Percentiles rank a stretch among this genome's conserved stretches.
Evolutionary conservation across 2,888 invertebrate species (phyloP).

Genomic region (Gymnocheta viridis): DNA sequence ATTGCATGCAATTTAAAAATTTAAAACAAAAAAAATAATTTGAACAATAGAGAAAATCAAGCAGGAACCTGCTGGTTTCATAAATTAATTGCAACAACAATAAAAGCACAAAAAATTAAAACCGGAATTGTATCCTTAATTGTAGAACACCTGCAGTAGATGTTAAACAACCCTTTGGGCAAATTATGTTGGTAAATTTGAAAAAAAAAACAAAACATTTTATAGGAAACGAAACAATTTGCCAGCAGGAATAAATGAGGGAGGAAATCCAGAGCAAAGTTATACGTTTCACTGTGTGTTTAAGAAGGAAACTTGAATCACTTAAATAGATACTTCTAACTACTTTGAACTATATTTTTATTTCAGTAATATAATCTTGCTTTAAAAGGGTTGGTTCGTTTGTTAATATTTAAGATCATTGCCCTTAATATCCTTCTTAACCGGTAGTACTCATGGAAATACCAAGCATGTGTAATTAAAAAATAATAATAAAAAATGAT

Average conservation of each 20-base stretch:
- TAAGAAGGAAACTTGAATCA: slow-evolving; percentile 15
- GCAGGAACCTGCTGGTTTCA: slow-evolving; percentile 64
- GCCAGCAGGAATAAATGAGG: slow-evolving; percentile 49
- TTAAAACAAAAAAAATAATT: slow-evolving; percentile 4
- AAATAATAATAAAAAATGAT: background rate
- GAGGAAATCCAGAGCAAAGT: slow-evolving; percentile 33
- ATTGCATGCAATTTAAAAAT: slow-evolving; percentile 26
- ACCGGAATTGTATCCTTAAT: slow-evolving; percentile 66
- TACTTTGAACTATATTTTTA: background rate
- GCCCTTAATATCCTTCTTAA: background rate
- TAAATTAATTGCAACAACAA: slow-evolving; percentile 46
- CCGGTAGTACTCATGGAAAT: background rate
- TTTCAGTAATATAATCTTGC: slow-evolving; percentile 12
- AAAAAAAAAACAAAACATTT: slow-evolving; percentile 36
- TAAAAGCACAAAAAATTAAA: slow-evolving; percentile 12
- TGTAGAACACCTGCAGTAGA: slow-evolving; percentile 64
- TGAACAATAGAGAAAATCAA: slow-evolving; percentile 42
- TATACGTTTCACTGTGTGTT: background rate
- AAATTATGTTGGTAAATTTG: slow-evolving; percentile 10
- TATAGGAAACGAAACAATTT: slow-evolving; percentile 61
- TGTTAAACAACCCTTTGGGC: slow-evolving; percentile 59
- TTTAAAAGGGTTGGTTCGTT: slow-evolving; percentile 5
- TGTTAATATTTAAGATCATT: slow-evolving; percentile 23
- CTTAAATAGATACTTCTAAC: background rate
- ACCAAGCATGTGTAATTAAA: background rate